Conservation (phyloP, 2,113 vertebrate species). For the Gobius niger region DNA sequence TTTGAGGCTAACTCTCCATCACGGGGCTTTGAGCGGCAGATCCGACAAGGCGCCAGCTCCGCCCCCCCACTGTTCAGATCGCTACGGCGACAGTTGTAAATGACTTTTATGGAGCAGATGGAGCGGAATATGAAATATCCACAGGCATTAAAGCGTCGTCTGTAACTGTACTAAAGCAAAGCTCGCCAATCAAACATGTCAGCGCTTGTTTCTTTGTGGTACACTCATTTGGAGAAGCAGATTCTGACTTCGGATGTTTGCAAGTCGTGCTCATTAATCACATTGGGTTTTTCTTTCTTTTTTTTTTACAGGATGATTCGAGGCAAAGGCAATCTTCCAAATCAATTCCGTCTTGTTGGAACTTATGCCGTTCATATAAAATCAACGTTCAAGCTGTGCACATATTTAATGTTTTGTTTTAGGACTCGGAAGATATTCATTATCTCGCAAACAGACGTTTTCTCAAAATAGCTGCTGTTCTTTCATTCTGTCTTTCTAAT, state of each 20-base stretch:
- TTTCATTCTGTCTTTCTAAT: neutral
- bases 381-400: constrained; percentile 5
- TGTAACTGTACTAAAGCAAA: constrained; percentile 8
- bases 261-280: constrained; percentile 11
- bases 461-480: neutral
- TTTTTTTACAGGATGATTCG: neutral
- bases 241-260: constrained; percentile 1
- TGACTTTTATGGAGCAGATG: constrained; percentile 10
- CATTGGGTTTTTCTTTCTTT: neutral
- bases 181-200: neutral
- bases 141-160: constrained; percentile 2
- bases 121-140: constrained; percentile 12
- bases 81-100: neutral
- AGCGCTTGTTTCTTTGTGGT: neutral
- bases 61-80: neutral
- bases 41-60: neutral
- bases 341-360: constrained; percentile 3
- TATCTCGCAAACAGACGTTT: neutral
- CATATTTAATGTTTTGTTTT: neutral
- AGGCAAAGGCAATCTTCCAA: neutral
- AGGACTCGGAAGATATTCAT: neutral
- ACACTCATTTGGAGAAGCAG: neutral
- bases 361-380: neutral
- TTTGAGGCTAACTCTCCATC: neutral
- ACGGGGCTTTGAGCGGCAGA: neutral